These are phyloP conservation scores for Drosophila algonquin DNA, from an alignment of 2,888 invertebrate species.

Conservation along the genomic window DNA sequence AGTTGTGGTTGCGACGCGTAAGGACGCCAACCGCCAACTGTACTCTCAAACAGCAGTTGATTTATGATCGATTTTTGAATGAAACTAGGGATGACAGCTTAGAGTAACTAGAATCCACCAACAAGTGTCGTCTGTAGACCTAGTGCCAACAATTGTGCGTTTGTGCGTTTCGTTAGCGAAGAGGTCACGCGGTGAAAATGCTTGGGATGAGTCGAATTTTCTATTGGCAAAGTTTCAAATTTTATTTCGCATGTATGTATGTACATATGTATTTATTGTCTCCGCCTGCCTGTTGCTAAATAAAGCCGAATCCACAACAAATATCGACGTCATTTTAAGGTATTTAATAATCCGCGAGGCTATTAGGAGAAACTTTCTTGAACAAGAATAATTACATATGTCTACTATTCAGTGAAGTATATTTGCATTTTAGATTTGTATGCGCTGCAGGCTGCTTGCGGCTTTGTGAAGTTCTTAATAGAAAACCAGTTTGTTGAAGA, in stretches of 20 bases:
- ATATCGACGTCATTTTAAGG: constrained; percentile 63
- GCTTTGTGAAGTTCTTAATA: constrained; percentile 29
- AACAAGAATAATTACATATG: constrained; percentile 12
- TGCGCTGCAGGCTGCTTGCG: constrained; percentile 40
- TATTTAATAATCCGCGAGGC: constrained; percentile 48
- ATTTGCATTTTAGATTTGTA: constrained; percentile 33
- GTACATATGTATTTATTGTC: constrained; percentile 39
- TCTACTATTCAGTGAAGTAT: constrained; percentile 23
- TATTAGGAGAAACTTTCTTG: constrained; percentile 46
- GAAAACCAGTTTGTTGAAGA: constrained; percentile 28
- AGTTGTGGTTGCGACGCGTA: constrained; percentile 49
- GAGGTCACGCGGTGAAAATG: constrained; percentile 76
- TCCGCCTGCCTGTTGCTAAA: constrained; percentile 40
- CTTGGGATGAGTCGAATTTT: constrained; percentile 43
- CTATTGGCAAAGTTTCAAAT: constrained; percentile 51
- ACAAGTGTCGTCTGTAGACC: constrained; percentile 8
- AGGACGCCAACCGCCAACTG: constrained; percentile 25
- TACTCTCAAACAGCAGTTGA: constrained; percentile 1
- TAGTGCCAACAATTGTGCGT: constrained; percentile 44
- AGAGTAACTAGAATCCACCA: not conserved
- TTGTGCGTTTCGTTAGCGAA: constrained; percentile 34
- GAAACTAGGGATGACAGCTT: constrained; percentile 17
- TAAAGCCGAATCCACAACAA: constrained; percentile 48
- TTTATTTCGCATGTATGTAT: constrained; percentile 24
- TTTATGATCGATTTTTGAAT: constrained; percentile 26